A percentile compares a stretch with the other conserved stretches of the same genome.
Conservation (phyloP, 2,797 vertebrate species). For the Astyanax mexicanus region DNA sequence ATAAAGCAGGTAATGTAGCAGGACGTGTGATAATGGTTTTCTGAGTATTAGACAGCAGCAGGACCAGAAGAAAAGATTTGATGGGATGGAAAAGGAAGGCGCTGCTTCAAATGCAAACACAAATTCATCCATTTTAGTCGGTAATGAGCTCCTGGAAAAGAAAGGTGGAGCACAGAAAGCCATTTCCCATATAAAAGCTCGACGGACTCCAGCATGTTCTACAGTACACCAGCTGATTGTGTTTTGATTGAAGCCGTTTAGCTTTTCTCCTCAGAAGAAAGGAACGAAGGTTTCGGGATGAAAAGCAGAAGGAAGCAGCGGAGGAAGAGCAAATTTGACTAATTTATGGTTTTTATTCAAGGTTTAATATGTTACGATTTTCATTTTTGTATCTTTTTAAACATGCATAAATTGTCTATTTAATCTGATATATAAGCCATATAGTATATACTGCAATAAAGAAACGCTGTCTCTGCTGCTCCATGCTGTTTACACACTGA, state of each 20-base stretch:
- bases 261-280: not conserved
- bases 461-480: too few relatives aligned
- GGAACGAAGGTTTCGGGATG: not conserved
- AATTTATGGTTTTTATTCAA: not conserved
- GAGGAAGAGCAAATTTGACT: not conserved
- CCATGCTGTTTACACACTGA: too few relatives aligned
- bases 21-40: not conserved
- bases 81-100: not conserved
- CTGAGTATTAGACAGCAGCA: not conserved
- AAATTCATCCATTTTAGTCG: not conserved
- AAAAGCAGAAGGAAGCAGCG: slow-evolving; percentile 3
- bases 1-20: not conserved
- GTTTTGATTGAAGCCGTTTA: slow-evolving; percentile 3
- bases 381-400: not conserved
- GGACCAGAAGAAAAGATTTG: not conserved
- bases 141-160: slow-evolving; percentile 6
- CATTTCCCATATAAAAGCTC: slow-evolving; percentile 10
- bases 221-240: slow-evolving; percentile 1
- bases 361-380: not conserved
- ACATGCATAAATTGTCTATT: not conserved
- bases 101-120: not conserved
- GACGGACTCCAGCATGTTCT: slow-evolving; percentile 1
- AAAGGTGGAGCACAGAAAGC: slow-evolving; percentile 5
- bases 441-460: too few relatives aligned
- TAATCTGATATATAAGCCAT: too few relatives aligned